Conservation (phyloP, 2,888 invertebrate genomes). For the Trissolcus brochymenae region DNA sequence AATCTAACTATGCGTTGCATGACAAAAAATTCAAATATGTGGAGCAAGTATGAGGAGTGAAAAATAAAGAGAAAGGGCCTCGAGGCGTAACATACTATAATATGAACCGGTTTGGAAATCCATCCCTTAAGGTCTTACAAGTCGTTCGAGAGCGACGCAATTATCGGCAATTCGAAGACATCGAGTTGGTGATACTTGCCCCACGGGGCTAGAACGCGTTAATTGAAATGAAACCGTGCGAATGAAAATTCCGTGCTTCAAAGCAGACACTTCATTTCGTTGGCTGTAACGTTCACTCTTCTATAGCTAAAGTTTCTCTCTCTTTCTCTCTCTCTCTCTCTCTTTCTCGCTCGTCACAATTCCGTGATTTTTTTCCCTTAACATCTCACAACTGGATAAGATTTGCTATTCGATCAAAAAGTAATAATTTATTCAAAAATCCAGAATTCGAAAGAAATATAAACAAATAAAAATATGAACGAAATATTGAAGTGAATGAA, state of each 20-base stretch:
- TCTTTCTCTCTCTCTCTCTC: neutral
- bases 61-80: conserved; percentile 56
- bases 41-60: conserved; percentile 49
- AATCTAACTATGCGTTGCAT: neutral
- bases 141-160: conserved; percentile 66
- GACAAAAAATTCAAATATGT: conserved; percentile 53
- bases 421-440: neutral
- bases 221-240: conserved; percentile 75
- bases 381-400: too few species aligned
- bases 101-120: conserved; percentile 70
- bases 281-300: conserved; percentile 62
- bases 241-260: conserved; percentile 71
- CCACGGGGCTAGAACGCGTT: conserved; percentile 68
- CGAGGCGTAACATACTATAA: conserved; percentile 63
- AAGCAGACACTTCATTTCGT: conserved; percentile 60
- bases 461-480: neutral
- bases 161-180: conserved; percentile 69
- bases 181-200: conserved; percentile 64
- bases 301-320: neutral
- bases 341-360: neutral
- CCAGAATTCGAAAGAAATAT: neutral
- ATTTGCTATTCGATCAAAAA: neutral
- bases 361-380: too few species aligned
- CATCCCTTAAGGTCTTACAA: conserved; percentile 68
- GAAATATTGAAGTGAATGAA: neutral